Percentiles rank a stretch among this genome's conserved stretches.
These are phyloP conservation scores for Bombus terrestris DNA, from an alignment of 1,140 invertebrate genomes.

Conservation along the genomic window DNA sequence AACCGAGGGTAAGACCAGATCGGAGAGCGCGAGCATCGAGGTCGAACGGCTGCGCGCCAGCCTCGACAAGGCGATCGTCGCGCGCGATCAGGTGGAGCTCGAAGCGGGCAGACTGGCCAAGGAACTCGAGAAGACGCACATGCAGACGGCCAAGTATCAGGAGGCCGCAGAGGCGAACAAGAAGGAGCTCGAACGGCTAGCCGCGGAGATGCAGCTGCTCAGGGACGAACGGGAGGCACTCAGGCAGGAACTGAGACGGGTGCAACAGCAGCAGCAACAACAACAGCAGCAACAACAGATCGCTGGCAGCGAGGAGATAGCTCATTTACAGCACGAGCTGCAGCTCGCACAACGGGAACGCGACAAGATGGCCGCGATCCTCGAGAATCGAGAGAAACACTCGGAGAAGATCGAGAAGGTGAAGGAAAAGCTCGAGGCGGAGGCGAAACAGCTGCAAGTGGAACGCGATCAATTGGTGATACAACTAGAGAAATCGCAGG, in stretches of 20 bases:
- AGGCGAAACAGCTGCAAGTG: conserved; percentile 92
- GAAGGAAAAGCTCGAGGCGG: conserved; percentile 91
- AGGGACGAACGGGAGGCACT: conserved; percentile 90
- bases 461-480: conserved; percentile 94
- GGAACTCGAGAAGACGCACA: conserved; percentile 93
- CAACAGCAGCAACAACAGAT: conserved; percentile 89
- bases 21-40: conserved; percentile 85
- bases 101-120: conserved; percentile 92
- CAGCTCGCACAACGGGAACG: conserved; percentile 87
- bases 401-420: conserved; percentile 92
- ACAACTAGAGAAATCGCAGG: conserved; percentile 95
- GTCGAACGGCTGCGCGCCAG: conserved; percentile 93
- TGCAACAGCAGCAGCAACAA: conserved; percentile 88
- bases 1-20: conserved; percentile 81
- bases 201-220: conserved; percentile 89
- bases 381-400: conserved; percentile 90
- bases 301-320: conserved; percentile 82
- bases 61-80: conserved; percentile 91
- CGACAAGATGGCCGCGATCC: conserved; percentile 88
- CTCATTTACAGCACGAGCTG: conserved; percentile 87
- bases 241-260: conserved; percentile 86
- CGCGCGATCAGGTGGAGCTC: conserved; percentile 91
- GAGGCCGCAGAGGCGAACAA: conserved; percentile 90
- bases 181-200: conserved; percentile 92
- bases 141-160: conserved; percentile 91